A percentile compares a stretch with the other conserved stretches of the same genome.
Conservation (phyloP, 2,113 vertebrate species). For the Pleuronectes platessa region DNA sequence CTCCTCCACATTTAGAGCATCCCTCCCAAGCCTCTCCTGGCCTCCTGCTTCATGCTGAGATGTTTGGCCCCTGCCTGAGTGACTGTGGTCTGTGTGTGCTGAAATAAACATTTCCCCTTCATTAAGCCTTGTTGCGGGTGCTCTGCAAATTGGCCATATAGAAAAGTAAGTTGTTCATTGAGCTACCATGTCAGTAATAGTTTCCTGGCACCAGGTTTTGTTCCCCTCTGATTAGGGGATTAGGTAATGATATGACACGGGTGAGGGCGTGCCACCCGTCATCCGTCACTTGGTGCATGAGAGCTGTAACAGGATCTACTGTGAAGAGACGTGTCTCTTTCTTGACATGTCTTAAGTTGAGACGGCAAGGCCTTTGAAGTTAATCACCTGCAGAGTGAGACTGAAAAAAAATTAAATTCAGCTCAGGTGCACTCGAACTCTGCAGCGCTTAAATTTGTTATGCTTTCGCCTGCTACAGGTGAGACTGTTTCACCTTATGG, state of each 20-base stretch:
- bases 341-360: conserved; percentile 20
- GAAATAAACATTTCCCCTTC: conserved; percentile 68
- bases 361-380: background rate
- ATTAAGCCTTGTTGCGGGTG: conserved; percentile 54
- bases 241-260: conserved; percentile 67
- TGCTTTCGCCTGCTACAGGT: conserved; percentile 8
- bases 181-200: conserved; percentile 65
- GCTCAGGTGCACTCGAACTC: background rate
- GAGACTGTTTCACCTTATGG: background rate
- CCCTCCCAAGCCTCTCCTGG: background rate
- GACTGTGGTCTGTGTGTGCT: conserved; percentile 29
- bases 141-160: conserved; percentile 64
- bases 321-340: conserved; percentile 14
- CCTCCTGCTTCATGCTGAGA: conserved; percentile 18
- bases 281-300: conserved; percentile 44
- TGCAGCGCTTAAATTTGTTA: background rate
- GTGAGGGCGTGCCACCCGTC: conserved; percentile 44
- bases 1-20: background rate
- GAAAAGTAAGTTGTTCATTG: conserved; percentile 52
- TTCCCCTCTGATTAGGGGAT: conserved; percentile 61
- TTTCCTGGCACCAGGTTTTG: conserved; percentile 63
- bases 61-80: conserved; percentile 21
- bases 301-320: conserved; percentile 12
- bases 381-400: conserved; percentile 35
- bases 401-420: conserved; percentile 3